These are phyloP conservation scores for Psophia crepitans DNA, from an alignment of 2,113 vertebrate species.

Conservation along the genomic window DNA sequence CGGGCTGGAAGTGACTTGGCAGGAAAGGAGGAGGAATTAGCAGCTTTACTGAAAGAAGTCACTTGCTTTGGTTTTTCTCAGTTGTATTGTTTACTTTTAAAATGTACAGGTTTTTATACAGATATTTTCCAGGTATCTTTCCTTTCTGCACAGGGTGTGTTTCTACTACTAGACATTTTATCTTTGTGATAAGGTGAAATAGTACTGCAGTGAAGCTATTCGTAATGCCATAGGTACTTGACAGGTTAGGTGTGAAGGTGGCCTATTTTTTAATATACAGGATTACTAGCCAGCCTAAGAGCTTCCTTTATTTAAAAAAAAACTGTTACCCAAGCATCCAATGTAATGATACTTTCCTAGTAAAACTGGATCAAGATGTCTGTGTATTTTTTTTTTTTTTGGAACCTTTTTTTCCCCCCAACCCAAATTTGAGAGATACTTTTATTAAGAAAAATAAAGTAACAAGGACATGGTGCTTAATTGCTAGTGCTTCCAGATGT, in stretches of 20 bases:
- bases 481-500: neutral
- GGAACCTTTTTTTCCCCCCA: neutral
- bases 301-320: neutral
- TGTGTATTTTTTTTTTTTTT: neutral
- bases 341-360: neutral
- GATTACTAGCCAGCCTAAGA: neutral
- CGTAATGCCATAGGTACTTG: rapidly evolving
- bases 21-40: neutral
- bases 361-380: neutral
- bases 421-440: neutral
- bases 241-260: neutral
- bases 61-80: neutral
- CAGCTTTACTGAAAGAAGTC: neutral
- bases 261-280: neutral
- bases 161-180: neutral
- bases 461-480: neutral
- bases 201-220: neutral
- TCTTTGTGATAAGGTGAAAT: neutral
- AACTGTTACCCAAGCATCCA: neutral
- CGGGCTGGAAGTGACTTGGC: neutral
- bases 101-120: rapidly evolving
- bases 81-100: neutral
- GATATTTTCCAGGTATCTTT: neutral
- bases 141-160: neutral
- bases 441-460: neutral